Conservation (phyloP, 1,140 invertebrate species). For the Hirudo medicinalis region DNA sequence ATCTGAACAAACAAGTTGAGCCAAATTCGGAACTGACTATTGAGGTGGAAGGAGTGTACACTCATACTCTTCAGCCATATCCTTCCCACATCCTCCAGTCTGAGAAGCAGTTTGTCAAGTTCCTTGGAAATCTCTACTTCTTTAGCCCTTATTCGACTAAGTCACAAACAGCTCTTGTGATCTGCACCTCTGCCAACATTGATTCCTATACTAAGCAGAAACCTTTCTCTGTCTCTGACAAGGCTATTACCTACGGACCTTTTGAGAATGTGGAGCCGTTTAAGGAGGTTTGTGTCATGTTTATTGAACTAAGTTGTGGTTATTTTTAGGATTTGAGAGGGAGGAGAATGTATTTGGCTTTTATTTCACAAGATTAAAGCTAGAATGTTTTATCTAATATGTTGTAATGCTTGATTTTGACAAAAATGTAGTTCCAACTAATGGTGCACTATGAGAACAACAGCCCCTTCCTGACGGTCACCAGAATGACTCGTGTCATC, state of each 20-base stretch:
- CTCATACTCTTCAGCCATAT: constrained; percentile 62
- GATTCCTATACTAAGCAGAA: constrained; percentile 75
- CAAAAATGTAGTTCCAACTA: constrained; percentile 49
- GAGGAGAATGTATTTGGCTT: background rate
- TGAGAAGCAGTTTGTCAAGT: constrained; percentile 82
- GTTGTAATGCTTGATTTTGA: background rate
- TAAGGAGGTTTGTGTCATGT: constrained; percentile 35
- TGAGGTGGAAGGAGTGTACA: constrained; percentile 61
- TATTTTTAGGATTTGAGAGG: no score
- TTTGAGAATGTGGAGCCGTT: constrained; percentile 60
- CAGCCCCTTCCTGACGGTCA: constrained; percentile 81
- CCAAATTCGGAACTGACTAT: constrained; percentile 39
- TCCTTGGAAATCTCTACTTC: constrained; percentile 66
- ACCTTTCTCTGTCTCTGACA: constrained; percentile 63
- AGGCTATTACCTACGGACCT: constrained; percentile 69
- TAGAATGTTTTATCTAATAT: background rate
- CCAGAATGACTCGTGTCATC: constrained; percentile 66
- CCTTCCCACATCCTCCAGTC: constrained; percentile 75
- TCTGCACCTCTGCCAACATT: constrained; percentile 60
- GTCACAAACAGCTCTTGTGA: constrained; percentile 66
- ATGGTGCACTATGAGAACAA: constrained; percentile 90
- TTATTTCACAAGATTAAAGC: constrained; percentile 8
- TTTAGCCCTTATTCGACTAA: constrained; percentile 65
- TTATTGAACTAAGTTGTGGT: background rate
- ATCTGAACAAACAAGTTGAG: constrained; percentile 25